Evolutionary conservation across 2,113 vertebrate genomes (phyloP), one percentile per base, ranked within the genome.

Genomic region (Tursiops truncatus): DNA sequence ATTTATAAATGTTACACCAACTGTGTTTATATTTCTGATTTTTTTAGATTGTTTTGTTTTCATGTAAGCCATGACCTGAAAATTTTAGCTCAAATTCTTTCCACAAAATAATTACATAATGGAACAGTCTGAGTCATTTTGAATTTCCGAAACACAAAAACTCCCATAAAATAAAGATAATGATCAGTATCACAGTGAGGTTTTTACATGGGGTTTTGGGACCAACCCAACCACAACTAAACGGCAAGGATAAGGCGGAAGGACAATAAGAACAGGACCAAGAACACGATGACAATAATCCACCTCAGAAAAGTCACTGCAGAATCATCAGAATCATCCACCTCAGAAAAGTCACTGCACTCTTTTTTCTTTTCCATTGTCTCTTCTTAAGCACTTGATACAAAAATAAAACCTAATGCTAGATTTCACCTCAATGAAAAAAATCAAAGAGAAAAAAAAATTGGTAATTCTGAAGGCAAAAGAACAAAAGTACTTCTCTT

Each of bases 21-120:
- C 98, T 97, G 95, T n/a, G 28, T 98, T 98, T 98, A 97, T 93
- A 44, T 70, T 97, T 88, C 83, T 96, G 53, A 91, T 88, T 92
- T 77, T 97, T 91, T 58, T 94, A 79, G 95, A 95, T 58, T 94
- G 79, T 2, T 12, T n/a, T 92, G 83, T 92, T 98, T 97, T 92
- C 94, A 96, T 85, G 73, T 97, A 97, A 92, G 96, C 95, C 44
- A 74, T 95, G 17, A 77, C 90, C 95, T 97, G 81, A 94, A 93
- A 89, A 47, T 85, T 98, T 98, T 90, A 96, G 84, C 77, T 95
- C 96, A 76, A 95, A 56, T 95, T 98, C 97, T 98, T 97, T 96
- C 86, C 74, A 95, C 70, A 98, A 98, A 98, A 96, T 47, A 95
- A 92, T 98, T 95, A 98, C 71, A 92, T 80, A 91, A 85, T 93